Evolutionary conservation across 1,140 invertebrate genomes (phyloP), one percentile per base, ranked within the genome.

Genomic region (Pinna nobilis): DNA sequence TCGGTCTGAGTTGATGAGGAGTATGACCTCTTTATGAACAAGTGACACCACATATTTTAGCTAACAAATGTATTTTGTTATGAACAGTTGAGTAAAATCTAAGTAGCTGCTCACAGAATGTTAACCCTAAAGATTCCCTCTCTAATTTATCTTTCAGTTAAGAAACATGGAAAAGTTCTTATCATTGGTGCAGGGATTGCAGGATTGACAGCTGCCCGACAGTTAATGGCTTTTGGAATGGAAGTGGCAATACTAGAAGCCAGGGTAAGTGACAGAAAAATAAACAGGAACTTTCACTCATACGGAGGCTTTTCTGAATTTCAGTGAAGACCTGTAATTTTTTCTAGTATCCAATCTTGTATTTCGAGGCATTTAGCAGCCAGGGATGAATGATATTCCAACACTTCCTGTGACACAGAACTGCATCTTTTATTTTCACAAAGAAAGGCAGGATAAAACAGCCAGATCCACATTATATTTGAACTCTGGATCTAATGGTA

Each of bases 161-260:
- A 96, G 86, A 95, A 95, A 82, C 91, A 93, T 83, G 95, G 95
- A 1, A 96, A 95, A 91, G 95, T 98, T 11, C 95, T 98, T 69
- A 94, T 98, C 18, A 97, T 98, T 90, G 97, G 97, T 44, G 97
- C 97, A 71, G 97, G 97, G 82, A 95, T 98, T 53, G 95, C 96
- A 65, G 97, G 97, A 0, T 90, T 99, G 67, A 94, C 95, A 55
- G 97, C 97, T 61, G 97, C 96, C 20, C 93, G 97, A 81, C 97
- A 99, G 88, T 91, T 99, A 79, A 94, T 95, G 81, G 95, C 97
- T 69, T 98, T 98, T 92, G 97, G 97, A 20, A 94, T 98, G 91
- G 96, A 99, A 90, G 97, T 98, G 67, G 92, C 97, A 41, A 94
- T 99, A 57, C 87, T 99, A 20, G 98, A 99, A 92, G 95, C 97